Base-by-base conservation (phyloP, 2,113 vertebrate species). In the Trogon melanurus region DNA sequence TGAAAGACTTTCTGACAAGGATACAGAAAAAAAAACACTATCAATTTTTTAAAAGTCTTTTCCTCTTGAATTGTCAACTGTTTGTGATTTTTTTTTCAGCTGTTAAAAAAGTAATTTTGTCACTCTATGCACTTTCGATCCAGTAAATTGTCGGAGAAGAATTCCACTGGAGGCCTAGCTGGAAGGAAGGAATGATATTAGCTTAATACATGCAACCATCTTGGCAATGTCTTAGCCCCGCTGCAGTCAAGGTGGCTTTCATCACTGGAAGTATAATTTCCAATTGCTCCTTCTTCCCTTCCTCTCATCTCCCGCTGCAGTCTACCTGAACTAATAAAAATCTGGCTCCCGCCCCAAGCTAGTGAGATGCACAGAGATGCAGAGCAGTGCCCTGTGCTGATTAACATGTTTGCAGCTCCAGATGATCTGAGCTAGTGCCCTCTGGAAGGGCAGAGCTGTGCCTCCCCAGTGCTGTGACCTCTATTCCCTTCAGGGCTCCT, bases 31-130 rank as follows among this genome's bases (percentile, higher is more conserved):
- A 65, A 82, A 91, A 96, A 80, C 70, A 88, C 69, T 41, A 96
- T 97, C 92, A 95, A 94, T 93, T 95, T 96, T 97, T 97, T 41
- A 95, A 26, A 96, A 92, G 84, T 80, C 48, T 93, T 83, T 90
- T 95, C 94, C 89, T 88, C 90, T 91, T 90, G 93, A 88, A 91
- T 95, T 96, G 94, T 97, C 91, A 96, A 85, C 79, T 47, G 48
- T 65, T 93, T 94, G 66, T 78, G 87, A 79, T 92, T 86, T 60
- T 78, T 67, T 47, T 73, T 65, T 61, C 84, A 90, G 54, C 16
- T 0, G 6, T 74, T 95, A 83, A 58, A 95, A 88, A 69, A 67
- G 57, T 93, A 88, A 56, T 96, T 95, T 95, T 92, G 90, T 95
- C 95, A 91, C 81, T 95, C 84, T 67, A 1, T 36, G 53, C 48